A percentile compares a stretch with the other conserved stretches of the same genome.
Conservation (phyloP, 2,797 vertebrate genomes). For the Acipenser transmontanus region DNA sequence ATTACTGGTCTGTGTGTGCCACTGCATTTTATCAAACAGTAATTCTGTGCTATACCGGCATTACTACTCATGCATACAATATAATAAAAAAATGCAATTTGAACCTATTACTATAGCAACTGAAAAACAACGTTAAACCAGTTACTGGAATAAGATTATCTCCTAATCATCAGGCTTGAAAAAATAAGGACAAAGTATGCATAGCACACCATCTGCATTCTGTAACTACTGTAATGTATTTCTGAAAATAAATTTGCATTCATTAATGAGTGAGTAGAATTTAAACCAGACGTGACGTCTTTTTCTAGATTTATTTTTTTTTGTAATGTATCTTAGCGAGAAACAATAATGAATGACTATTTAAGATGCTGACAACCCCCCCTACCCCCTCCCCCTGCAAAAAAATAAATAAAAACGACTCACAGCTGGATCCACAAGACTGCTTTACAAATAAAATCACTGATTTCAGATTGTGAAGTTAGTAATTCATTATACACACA, state of each 20-base stretch:
- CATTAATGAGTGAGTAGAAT: background rate
- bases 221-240: conserved; percentile 9
- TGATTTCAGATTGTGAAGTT: conserved; percentile 3
- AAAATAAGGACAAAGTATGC: no score
- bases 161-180: no score
- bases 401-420: background rate
- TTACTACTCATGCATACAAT: no score
- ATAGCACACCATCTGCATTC: background rate
- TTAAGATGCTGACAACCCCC: background rate
- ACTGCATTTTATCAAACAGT: conserved; percentile 2
- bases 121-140: no score
- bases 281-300: conserved; percentile 10
- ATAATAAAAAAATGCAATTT: no score
- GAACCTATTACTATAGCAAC: no score
- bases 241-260: conserved; percentile 2
- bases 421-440: background rate
- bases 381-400: background rate
- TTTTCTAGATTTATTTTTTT: conserved; percentile 5
- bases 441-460: background rate
- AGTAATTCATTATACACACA: conserved; percentile 8
- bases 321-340: background rate
- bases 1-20: background rate
- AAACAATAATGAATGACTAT: no score
- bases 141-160: no score
- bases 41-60: background rate